A percentile compares a stretch with the other conserved stretches of the same genome.
These are phyloP conservation scores for Blastobasis adustella DNA, from an alignment of 2,888 invertebrate species.

Conservation along the genomic window DNA sequence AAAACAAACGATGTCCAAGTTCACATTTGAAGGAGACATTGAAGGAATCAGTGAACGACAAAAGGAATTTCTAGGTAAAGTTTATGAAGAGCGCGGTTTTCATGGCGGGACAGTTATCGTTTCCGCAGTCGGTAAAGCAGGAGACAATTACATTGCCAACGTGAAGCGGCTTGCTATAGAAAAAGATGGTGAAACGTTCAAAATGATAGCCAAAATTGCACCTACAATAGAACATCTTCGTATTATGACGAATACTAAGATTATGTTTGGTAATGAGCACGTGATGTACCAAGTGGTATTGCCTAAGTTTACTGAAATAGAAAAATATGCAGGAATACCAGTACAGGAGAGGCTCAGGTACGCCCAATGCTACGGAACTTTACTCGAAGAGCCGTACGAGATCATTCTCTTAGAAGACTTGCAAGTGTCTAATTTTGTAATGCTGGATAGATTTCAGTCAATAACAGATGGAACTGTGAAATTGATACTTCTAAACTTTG, in stretches of 20 bases:
- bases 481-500: constrained; percentile 26
- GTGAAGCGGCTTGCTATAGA: constrained; percentile 8
- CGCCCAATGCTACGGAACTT: constrained; percentile 29
- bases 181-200: constrained; percentile 13
- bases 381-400: constrained; percentile 25
- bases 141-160: constrained; percentile 15
- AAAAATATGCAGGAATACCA: constrained; percentile 20
- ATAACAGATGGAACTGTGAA: constrained; percentile 13
- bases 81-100: constrained; percentile 12
- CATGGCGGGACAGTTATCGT: constrained; percentile 10
- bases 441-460: constrained; percentile 23
- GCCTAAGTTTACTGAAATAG: constrained; percentile 25
- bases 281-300: constrained; percentile 27
- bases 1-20: neutral
- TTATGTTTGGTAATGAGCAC: constrained; percentile 27
- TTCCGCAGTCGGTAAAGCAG: constrained; percentile 13
- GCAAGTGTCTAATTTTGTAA: constrained; percentile 18
- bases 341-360: constrained; percentile 21
- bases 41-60: constrained; percentile 11
- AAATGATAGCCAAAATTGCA: constrained; percentile 41
- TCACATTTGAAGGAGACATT: constrained; percentile 12
- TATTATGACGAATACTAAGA: constrained; percentile 8
- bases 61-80: constrained; percentile 11
- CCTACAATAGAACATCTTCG: constrained; percentile 20
- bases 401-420: constrained; percentile 38